These are phyloP conservation scores for Musca domestica DNA, from an alignment of 1,140 invertebrate genomes.

Conservation along the genomic window DNA sequence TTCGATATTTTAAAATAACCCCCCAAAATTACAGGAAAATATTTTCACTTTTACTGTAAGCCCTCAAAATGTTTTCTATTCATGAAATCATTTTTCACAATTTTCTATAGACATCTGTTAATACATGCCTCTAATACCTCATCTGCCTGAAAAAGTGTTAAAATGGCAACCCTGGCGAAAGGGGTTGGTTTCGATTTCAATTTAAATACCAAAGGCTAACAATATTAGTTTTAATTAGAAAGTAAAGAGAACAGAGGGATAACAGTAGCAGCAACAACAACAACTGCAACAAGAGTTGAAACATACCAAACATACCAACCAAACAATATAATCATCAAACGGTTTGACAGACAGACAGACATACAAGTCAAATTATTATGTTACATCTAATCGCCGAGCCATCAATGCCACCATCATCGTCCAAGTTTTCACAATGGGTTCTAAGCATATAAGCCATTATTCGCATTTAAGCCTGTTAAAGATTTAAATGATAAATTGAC, in stretches of 20 bases:
- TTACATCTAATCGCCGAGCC: constrained; percentile 4
- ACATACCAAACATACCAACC: not conserved
- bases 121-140: no score
- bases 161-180: constrained; percentile 29
- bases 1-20: no score
- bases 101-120: no score
- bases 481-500: no score
- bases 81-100: no score
- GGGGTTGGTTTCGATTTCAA: constrained; percentile 52
- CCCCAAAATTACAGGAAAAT: no score
- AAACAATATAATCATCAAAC: constrained; percentile 9
- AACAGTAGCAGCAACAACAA: not conserved
- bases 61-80: no score
- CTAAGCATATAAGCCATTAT: no score
- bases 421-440: no score
- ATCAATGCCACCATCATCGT: no score
- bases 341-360: constrained; percentile 20
- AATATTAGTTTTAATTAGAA: constrained; percentile 23
- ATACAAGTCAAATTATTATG: constrained; percentile 13
- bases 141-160: not conserved
- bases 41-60: no score
- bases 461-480: no score
- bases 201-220: constrained; percentile 3
- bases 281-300: not conserved
- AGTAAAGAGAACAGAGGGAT: not conserved